phyloP scores from a whole-genome alignment of 2,113 vertebrate genomes.

The Hippocampus abdominalis region DNA sequence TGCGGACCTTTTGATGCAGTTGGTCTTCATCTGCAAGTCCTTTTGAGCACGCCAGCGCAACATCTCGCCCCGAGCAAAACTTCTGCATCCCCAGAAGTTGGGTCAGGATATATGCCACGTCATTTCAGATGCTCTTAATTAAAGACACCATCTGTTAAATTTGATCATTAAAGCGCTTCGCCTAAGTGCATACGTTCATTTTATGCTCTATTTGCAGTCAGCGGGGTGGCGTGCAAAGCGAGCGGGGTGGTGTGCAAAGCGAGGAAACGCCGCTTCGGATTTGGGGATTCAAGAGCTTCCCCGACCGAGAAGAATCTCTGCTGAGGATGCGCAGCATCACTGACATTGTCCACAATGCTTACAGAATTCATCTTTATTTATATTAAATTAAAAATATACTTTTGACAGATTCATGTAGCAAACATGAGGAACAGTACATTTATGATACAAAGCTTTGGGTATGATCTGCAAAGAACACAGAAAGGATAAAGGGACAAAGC shows the following conservation, averaged over 20 bases:
- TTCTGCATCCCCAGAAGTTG: slow-evolving; percentile 20
- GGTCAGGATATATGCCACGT: slow-evolving; percentile 32
- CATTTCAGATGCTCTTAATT: slow-evolving; percentile 38
- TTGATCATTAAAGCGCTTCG: slow-evolving; percentile 38
- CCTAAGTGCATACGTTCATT: slow-evolving; percentile 18
- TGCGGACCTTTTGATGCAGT: slow-evolving; percentile 45
- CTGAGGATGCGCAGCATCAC: neutral
- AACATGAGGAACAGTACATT: slow-evolving; percentile 95
- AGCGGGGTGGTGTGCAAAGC: neutral
- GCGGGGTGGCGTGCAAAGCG: slow-evolving; percentile 6
- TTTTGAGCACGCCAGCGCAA: slow-evolving; percentile 56
- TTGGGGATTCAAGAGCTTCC: neutral
- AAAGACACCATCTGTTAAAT: slow-evolving; percentile 54
- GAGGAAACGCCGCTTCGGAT: neutral
- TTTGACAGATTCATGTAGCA: slow-evolving; percentile 99
- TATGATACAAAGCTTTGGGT: slow-evolving; percentile 80
- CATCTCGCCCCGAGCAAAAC: slow-evolving; percentile 32
- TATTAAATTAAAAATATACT: slow-evolving; percentile 99
- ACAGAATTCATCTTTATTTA: slow-evolving; percentile 99
- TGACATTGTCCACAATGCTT: slow-evolving; percentile 39
- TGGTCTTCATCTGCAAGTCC: slow-evolving; percentile 54
- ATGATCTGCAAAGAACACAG: slow-evolving; percentile 56
- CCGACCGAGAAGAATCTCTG: slow-evolving; percentile 11
- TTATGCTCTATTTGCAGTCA: slow-evolving; percentile 31
- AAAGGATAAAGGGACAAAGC: slow-evolving; percentile 27